phyloP scores from a whole-genome alignment of 2,888 invertebrate species.

The Plagiodera versicolora region DNA sequence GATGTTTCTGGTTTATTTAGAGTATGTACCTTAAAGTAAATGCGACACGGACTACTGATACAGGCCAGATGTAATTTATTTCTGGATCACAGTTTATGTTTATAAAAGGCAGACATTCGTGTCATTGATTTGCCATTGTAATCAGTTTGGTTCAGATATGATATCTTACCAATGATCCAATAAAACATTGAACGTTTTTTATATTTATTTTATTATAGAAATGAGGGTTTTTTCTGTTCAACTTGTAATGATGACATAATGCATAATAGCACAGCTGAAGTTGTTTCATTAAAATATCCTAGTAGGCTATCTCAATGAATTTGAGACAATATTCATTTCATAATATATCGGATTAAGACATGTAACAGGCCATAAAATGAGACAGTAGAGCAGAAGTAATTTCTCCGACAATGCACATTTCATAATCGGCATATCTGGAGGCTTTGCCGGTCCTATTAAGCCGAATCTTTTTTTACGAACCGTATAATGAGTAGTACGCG shows the following conservation, averaged over 20 bases:
- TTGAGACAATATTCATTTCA: no score
- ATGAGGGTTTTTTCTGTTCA: no score
- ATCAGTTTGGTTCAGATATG: no score
- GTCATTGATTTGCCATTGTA: slow-evolving; percentile 31
- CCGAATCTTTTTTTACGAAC: slow-evolving; percentile 26
- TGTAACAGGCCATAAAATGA: neutral
- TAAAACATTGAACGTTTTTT: no score
- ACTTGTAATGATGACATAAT: no score
- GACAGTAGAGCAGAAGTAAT: neutral
- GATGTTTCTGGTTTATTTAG: slow-evolving; percentile 2
- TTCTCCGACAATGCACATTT: neutral
- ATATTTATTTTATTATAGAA: no score
- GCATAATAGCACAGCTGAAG: no score
- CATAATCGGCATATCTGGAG: neutral
- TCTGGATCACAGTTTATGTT: slow-evolving; percentile 41
- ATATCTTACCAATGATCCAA: no score
- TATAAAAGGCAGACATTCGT: slow-evolving; percentile 40
- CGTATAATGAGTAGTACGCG: slow-evolving; percentile 19
- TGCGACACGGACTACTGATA: slow-evolving; percentile 39
- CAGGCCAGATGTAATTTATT: slow-evolving; percentile 44
- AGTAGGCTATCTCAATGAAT: no score
- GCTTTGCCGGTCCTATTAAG: slow-evolving; percentile 17
- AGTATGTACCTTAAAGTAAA: slow-evolving; percentile 18
- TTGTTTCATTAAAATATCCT: no score
- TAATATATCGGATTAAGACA: no score